Evolutionary conservation across 2,797 vertebrate genomes (phyloP), one percentile per base, ranked within the genome.

Genomic region (Acropternis orthonyx): DNA sequence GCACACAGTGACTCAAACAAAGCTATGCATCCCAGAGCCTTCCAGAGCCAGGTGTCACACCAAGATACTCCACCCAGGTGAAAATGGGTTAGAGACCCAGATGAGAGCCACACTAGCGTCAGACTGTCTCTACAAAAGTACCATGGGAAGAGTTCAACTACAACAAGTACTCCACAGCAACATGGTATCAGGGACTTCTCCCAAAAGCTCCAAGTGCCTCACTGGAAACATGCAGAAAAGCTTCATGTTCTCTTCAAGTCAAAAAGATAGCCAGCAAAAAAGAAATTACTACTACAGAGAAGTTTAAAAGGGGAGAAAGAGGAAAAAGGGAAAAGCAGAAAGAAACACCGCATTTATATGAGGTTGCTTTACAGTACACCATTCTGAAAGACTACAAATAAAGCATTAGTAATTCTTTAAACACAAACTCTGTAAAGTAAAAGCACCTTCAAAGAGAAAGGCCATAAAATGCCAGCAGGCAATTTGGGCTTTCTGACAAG

Each of bases 391-490:
- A 77, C 78, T 72, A 59, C 36, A 90, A 93, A 88, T 24, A 92
- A 85, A 87, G 67, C 79, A 90, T 7, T 17, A 72, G 26, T 49
- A 85, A 74, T 82, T 76, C 85, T 91, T 88, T 69, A 92, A 96
- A 94, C 41, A 85, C 26, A 77, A 78, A 88, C 32, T 92, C 91
- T 62, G 52, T n/a, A 89, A 92, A 77, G 58, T 24, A 90, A 91
- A 93, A 88, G 65, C 51, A 59, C 43, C 59, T 93, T 94, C 83
- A 85, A 80, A 85, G 52, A 65, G 75, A 95, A 96, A 94, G 88
- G 86, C 89, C 96, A 85, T 55, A 96, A 89, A 95, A 96, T 59
- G 88, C 84, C 89, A 94, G 83, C 58, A 89, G 80, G 71, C 63
- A 94, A 84, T 39, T 43, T 63, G 62, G 74, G 55, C 67, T 90